Evolutionary conservation across 2,797 vertebrate genomes (phyloP).

Genomic region (Mionectes olivaceus): DNA sequence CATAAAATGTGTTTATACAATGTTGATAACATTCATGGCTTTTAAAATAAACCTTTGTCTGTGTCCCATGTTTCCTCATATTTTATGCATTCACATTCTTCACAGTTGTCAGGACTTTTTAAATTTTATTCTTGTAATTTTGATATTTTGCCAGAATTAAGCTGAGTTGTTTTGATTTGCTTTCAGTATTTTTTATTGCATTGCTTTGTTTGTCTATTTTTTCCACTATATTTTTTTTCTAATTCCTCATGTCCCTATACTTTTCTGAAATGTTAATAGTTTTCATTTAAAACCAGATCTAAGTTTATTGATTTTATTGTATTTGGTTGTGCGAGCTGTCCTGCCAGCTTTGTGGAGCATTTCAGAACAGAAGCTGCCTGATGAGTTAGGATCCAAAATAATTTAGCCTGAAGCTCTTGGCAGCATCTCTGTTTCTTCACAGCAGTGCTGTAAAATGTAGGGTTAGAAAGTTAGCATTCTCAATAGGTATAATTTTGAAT

Average conservation of each 20-base stretch:
- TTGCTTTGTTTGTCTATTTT: neutral
- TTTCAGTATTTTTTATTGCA: neutral
- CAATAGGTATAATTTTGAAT: conserved; percentile 13
- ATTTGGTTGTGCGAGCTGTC: neutral
- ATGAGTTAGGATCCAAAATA: conserved; percentile 47
- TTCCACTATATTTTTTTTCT: neutral
- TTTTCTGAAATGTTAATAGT: conserved; percentile 39
- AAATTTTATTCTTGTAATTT: conserved; percentile 27
- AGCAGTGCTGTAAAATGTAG: neutral
- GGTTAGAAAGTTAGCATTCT: conserved; percentile 3
- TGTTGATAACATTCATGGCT: neutral
- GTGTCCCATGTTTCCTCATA: conserved; percentile 1
- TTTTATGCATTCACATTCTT: conserved; percentile 27
- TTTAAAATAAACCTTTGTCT: conserved; percentile 34
- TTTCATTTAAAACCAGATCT: conserved; percentile 47
- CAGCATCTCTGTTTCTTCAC: conserved; percentile 30
- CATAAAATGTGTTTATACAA: neutral
- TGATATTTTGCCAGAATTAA: conserved; percentile 53
- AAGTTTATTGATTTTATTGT: conserved; percentile 59
- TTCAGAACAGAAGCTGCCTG: conserved; percentile 57
- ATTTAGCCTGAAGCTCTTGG: conserved; percentile 54
- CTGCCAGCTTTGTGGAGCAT: conserved; percentile 40
- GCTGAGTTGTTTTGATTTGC: conserved; percentile 25
- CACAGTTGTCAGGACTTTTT: conserved; percentile 7
- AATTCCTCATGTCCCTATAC: neutral